Evolutionary conservation across 1,140 invertebrate genomes (phyloP).

Genomic region (Chelonus insularis): DNA sequence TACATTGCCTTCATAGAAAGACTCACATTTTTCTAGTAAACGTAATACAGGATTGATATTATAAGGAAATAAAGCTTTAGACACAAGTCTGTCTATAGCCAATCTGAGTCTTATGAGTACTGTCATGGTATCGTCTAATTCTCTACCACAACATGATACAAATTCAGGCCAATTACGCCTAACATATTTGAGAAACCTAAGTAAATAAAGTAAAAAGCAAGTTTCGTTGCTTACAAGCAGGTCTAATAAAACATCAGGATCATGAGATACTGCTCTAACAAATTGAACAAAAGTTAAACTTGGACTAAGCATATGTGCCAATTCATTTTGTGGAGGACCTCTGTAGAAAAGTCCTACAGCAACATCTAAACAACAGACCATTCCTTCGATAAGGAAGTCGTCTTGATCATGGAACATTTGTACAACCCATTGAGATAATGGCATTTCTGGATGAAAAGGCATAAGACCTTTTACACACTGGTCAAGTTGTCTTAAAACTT

Average conservation of each 20-base stretch:
- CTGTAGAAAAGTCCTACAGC: constrained; percentile 81
- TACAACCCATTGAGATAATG: constrained; percentile 84
- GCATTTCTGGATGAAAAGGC: constrained; percentile 84
- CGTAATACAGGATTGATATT: constrained; percentile 86
- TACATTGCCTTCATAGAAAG: constrained; percentile 78
- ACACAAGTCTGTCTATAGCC: constrained; percentile 80
- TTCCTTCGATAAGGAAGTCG: constrained; percentile 87
- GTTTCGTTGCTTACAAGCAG: constrained; percentile 89
- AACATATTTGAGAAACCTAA: constrained; percentile 84
- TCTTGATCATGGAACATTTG: constrained; percentile 89
- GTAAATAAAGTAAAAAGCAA: constrained; percentile 84
- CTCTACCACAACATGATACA: constrained; percentile 74
- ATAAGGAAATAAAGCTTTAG: constrained; percentile 83
- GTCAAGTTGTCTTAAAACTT: constrained; percentile 80
- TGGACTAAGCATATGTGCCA: constrained; percentile 79
- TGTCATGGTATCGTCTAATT: constrained; percentile 81
- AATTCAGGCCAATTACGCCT: constrained; percentile 83
- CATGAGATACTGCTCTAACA: constrained; percentile 78
- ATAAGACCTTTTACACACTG: constrained; percentile 78
- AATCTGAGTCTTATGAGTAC: constrained; percentile 78
- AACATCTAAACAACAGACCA: constrained; percentile 88
- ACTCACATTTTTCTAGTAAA: constrained; percentile 82
- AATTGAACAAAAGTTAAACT: constrained; percentile 83
- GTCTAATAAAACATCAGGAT: constrained; percentile 81
- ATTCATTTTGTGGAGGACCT: constrained; percentile 75